Evolutionary conservation across 2,888 invertebrate genomes (phyloP).

Genomic region (Rhopalosiphum nymphaeae): DNA sequence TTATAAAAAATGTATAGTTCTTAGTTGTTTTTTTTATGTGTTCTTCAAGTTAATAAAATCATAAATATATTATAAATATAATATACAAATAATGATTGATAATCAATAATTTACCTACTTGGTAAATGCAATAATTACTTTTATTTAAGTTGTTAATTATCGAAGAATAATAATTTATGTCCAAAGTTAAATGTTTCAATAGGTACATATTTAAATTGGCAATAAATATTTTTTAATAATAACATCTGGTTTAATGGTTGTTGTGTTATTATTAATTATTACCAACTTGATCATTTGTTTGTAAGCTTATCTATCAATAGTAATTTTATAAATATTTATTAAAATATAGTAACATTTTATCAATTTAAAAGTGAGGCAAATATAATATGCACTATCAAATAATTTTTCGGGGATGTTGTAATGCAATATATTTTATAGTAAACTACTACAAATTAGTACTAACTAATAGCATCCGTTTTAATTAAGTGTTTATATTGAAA

Average conservation of each 20-base stretch:
- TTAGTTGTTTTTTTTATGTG: not conserved
- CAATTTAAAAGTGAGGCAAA: not conserved
- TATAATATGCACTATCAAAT: not conserved
- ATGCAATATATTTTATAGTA: not conserved
- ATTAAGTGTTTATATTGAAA: not conserved
- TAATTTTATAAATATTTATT: not conserved
- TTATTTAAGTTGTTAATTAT: not conserved
- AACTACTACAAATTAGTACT: not conserved
- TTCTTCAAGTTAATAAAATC: not conserved
- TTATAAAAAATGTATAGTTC: not conserved
- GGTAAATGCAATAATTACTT: not conserved
- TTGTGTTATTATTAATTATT: not conserved
- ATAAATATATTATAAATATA: not conserved
- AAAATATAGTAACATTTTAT: not conserved
- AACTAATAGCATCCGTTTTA: not conserved
- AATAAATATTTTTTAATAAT: not conserved
- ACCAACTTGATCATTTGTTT: not conserved
- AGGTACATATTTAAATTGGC: not conserved
- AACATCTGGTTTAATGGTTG: not conserved
- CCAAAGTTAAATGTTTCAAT: not conserved
- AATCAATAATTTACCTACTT: not conserved
- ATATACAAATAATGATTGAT: not conserved
- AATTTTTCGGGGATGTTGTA: not conserved
- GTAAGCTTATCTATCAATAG: not conserved
- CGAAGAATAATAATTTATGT: not conserved